Conservation (phyloP, 2,113 vertebrate genomes). For the Delphinus delphis region DNA sequence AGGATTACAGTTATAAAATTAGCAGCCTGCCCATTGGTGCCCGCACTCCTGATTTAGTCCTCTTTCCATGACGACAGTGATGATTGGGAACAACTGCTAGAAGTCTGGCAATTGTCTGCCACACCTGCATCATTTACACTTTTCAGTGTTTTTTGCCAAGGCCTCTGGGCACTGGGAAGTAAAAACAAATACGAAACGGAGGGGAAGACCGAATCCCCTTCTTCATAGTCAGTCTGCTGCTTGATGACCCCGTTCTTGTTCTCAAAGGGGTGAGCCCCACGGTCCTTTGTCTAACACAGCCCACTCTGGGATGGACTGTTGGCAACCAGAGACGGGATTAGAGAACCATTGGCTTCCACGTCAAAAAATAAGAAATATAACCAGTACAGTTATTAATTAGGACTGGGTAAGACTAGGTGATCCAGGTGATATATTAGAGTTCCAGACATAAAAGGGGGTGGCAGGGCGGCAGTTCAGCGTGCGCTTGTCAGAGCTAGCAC, state of each 20-base stretch:
- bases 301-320: not conserved
- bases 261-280: not conserved
- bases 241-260: not conserved
- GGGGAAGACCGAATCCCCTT: not conserved
- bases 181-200: not conserved
- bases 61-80: conserved; percentile 42
- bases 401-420: not conserved
- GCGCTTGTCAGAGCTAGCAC: conserved; percentile 46
- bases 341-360: not conserved
- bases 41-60: conserved; percentile 1
- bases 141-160: not conserved
- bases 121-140: not conserved
- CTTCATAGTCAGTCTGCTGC: not conserved
- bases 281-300: not conserved
- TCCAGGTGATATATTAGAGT: conserved; percentile 7
- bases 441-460: not conserved
- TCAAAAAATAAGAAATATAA: not conserved
- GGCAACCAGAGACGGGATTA: not conserved
- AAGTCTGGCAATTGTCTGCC: not conserved
- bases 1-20: conserved; percentile 1
- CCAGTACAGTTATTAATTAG: not conserved
- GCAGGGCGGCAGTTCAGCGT: not conserved
- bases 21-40: not conserved
- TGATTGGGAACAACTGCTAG: conserved; percentile 5
- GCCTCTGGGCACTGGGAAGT: not conserved